Conservation (phyloP, 1,140 invertebrate genomes). For the Tribolium castaneum region DNA sequence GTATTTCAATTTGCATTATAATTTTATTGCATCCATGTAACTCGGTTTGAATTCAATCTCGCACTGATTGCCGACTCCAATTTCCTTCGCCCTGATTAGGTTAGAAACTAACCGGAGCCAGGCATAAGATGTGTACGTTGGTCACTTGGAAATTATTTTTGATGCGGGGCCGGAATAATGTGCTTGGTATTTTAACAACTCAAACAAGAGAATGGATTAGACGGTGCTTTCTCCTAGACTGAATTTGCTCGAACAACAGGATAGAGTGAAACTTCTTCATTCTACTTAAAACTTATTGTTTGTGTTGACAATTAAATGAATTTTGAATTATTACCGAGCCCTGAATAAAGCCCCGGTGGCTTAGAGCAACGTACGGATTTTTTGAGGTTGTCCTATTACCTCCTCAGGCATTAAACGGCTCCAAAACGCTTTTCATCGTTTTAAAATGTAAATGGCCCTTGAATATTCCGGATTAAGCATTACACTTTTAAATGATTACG, state of each 20-base stretch:
- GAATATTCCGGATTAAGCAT: constrained; percentile 8
- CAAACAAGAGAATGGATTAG: not conserved
- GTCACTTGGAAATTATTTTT: not conserved
- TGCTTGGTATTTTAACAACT: not conserved
- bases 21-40: constrained; percentile 1
- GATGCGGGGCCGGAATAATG: not conserved
- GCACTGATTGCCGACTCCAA: constrained; percentile 11
- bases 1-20: constrained; percentile 18
- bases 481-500: constrained; percentile 25
- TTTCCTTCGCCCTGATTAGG: constrained; percentile 22
- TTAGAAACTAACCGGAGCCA: constrained; percentile 12
- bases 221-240: not conserved
- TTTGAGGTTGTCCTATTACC: constrained; percentile 1
- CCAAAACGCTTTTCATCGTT: constrained; percentile 1
- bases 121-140: not conserved
- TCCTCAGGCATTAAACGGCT: not conserved
- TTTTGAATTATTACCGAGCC: not conserved
- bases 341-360: not conserved
- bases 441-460: constrained; percentile 13
- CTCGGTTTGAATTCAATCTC: constrained; percentile 4
- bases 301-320: not conserved
- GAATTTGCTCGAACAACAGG: not conserved
- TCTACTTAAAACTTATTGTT: not conserved
- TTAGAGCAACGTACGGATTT: not conserved
- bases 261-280: not conserved